phyloP scores from a whole-genome alignment of 2,113 vertebrate species.

The Protomyctophum bolini region DNA sequence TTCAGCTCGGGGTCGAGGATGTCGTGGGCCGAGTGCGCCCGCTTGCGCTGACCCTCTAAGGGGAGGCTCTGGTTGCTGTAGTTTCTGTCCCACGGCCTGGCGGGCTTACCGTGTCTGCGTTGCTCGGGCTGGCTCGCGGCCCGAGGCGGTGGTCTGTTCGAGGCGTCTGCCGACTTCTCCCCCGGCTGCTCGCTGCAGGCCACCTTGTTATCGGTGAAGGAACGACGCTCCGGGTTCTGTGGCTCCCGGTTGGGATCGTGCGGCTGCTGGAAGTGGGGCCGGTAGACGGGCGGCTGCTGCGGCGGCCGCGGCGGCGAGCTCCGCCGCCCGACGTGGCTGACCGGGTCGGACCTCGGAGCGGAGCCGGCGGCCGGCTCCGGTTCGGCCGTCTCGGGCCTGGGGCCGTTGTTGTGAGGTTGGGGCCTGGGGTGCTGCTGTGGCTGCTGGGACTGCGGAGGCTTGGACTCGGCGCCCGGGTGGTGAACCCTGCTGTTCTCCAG shows the following conservation, averaged over 20 bases:
- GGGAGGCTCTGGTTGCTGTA: conserved; percentile 25
- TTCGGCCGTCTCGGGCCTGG: conserved; percentile 36
- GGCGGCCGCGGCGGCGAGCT: conserved; percentile 37
- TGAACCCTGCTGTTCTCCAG: conserved; percentile 62
- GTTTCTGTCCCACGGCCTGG: conserved; percentile 22
- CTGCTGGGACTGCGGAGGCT: conserved; percentile 34
- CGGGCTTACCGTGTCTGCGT: conserved; percentile 46
- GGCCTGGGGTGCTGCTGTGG: conserved; percentile 45
- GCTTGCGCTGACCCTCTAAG: conserved; percentile 57
- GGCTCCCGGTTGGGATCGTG: conserved; percentile 33
- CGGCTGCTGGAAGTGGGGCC: conserved; percentile 34
- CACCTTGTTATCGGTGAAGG: conserved; percentile 47
- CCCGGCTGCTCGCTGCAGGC: conserved; percentile 45
- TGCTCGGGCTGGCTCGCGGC: conserved; percentile 70
- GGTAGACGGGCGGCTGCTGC: conserved; percentile 47
- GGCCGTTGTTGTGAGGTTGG: conserved; percentile 15
- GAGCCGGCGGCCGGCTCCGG: background rate
- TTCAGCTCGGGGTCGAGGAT: conserved; percentile 51
- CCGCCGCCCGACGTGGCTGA: conserved; percentile 47
- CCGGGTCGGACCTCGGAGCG: conserved; percentile 40
- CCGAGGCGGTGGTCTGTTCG: conserved; percentile 60
- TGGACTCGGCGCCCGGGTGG: conserved; percentile 33
- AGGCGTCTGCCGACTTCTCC: conserved; percentile 55
- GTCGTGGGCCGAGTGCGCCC: conserved; percentile 60
- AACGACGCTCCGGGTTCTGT: conserved; percentile 50